Evolutionary conservation across 2,797 vertebrate species (phyloP).

Genomic region (Pseudopleuronectes americanus): DNA sequence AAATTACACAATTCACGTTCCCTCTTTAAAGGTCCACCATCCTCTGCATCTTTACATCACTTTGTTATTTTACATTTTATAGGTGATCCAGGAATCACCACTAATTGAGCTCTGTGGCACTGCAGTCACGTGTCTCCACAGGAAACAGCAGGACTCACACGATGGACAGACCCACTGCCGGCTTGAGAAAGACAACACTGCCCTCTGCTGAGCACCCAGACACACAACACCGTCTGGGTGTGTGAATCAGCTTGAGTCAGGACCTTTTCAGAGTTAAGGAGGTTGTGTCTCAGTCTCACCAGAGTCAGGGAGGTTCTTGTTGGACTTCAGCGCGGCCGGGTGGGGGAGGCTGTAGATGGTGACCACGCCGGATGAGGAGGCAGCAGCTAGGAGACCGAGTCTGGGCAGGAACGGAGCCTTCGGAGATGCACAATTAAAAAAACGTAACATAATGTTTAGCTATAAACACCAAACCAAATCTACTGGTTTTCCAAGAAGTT

Average conservation of each 20-base stretch:
- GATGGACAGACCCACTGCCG: conserved; percentile 1
- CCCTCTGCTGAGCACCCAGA: conserved; percentile 64
- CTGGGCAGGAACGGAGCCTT: conserved; percentile 87
- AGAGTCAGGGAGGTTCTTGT: conserved; percentile 71
- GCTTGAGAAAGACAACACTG: conserved; percentile 42
- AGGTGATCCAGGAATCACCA: background rate
- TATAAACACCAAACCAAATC: too few relatives aligned
- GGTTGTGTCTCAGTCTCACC: conserved; percentile 72
- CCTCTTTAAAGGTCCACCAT: too few relatives aligned
- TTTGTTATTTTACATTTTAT: too few relatives aligned
- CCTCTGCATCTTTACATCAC: too few relatives aligned
- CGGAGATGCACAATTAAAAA: background rate
- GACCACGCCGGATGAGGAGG: conserved; percentile 87
- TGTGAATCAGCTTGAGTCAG: background rate
- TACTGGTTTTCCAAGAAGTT: background rate
- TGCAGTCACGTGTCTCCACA: background rate
- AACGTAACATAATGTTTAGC: background rate
- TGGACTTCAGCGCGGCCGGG: conserved; percentile 81
- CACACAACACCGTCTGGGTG: background rate
- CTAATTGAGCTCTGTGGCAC: background rate
- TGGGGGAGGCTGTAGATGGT: conserved; percentile 92
- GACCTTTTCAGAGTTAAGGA: too few relatives aligned
- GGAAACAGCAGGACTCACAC: background rate
- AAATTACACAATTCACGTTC: too few relatives aligned
- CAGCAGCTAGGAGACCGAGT: conserved; percentile 91